Percentiles rank a stretch among this genome's conserved stretches.
Conservation (phyloP, 1,140 invertebrate genomes). For the Drosophila prosaltans region DNA sequence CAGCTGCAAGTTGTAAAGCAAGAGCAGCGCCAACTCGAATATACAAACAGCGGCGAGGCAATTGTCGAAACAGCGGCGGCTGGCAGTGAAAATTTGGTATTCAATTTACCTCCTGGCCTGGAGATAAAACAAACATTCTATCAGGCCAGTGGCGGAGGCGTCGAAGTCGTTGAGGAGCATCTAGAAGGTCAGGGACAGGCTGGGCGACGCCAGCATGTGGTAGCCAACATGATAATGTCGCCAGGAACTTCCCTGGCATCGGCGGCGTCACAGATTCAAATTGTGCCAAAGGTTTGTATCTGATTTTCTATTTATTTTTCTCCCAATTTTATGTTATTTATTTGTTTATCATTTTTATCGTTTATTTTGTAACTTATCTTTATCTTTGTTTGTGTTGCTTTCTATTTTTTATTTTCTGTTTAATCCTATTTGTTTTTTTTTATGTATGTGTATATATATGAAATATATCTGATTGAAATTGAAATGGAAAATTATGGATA, state of each 20-base stretch:
- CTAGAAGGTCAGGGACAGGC: constrained; percentile 49
- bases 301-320: constrained; percentile 61
- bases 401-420: not conserved
- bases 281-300: constrained; percentile 83
- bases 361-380: constrained; percentile 22
- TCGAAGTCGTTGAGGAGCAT: constrained; percentile 48
- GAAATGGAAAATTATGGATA: no score
- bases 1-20: constrained; percentile 75
- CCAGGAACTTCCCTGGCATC: constrained; percentile 58
- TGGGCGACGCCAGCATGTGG: constrained; percentile 73
- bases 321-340: constrained; percentile 61
- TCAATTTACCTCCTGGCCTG: constrained; percentile 76
- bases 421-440: not conserved
- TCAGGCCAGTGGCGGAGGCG: constrained; percentile 45
- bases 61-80: constrained; percentile 27
- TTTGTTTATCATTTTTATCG: constrained; percentile 33
- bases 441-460: no score
- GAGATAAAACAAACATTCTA: constrained; percentile 80
- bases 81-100: constrained; percentile 74
- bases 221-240: constrained; percentile 81
- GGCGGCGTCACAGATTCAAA: constrained; percentile 83
- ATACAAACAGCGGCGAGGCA: constrained; percentile 42
- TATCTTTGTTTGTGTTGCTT: constrained; percentile 21
- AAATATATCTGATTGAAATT: no score
- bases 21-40: constrained; percentile 74